A percentile compares a stretch with the other conserved stretches of the same genome.
Evolutionary conservation across 2,113 vertebrate species (phyloP).

Genomic region (Mastomys coucha): DNA sequence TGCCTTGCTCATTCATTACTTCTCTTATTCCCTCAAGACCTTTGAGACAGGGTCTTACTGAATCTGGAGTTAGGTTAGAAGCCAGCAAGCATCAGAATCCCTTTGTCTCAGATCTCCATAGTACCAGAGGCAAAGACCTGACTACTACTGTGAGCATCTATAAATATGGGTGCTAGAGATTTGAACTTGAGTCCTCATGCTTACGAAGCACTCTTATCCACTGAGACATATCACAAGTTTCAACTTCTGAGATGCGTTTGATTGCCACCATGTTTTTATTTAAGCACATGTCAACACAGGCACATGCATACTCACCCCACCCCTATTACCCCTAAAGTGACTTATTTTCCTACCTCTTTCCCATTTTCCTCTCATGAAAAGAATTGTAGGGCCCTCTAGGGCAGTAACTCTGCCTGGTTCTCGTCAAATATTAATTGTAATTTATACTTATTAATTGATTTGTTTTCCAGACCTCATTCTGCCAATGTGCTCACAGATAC

Average conservation of each 20-base stretch:
- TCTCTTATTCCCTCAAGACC: background rate
- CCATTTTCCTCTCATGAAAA: background rate
- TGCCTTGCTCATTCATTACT: background rate
- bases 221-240: background rate
- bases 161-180: too few relatives aligned
- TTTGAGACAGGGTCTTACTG: background rate
- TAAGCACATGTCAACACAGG: background rate
- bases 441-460: conserved; percentile 69
- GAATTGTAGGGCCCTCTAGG: background rate
- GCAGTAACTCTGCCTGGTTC: background rate
- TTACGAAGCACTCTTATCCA: background rate
- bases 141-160: background rate
- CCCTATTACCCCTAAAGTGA: background rate
- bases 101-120: background rate
- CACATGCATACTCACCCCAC: background rate
- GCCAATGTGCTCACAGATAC: background rate
- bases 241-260: conserved; percentile 15
- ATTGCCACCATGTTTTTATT: background rate
- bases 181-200: background rate
- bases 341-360: conserved; percentile 12
- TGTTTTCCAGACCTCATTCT: conserved; percentile 21
- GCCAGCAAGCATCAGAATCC: background rate
- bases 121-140: background rate
- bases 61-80: background rate
- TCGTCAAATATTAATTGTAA: conserved; percentile 47